Evolutionary conservation across 2,797 vertebrate species (phyloP).

Genomic region (Euphonia xanthogaster): DNA sequence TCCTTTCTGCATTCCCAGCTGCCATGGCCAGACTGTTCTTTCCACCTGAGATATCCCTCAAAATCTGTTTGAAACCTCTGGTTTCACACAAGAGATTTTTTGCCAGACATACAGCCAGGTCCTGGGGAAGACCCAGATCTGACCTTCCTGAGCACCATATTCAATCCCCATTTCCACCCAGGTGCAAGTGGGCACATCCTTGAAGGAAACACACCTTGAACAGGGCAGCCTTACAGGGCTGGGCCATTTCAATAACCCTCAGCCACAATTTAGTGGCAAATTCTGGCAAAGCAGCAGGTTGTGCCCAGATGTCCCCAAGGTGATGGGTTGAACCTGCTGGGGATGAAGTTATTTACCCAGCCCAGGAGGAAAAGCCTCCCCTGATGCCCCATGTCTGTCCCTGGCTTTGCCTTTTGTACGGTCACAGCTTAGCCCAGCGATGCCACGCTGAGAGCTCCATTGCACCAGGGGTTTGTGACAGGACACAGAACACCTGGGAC

Average conservation of each 20-base stretch:
- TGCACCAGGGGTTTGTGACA: background rate
- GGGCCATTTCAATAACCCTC: background rate
- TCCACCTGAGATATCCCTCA: background rate
- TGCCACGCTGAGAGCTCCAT: background rate
- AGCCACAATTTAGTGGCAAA: background rate
- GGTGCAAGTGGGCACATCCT: background rate
- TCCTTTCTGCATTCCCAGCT: background rate
- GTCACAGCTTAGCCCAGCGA: background rate
- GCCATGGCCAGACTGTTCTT: background rate
- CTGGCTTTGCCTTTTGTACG: background rate
- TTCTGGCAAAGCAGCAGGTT: background rate
- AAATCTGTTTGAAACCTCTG: background rate
- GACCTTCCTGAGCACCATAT: background rate
- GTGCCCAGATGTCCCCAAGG: background rate
- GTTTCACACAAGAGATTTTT: background rate
- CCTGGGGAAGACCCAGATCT: background rate
- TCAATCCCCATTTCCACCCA: fast-evolving
- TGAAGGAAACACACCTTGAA: background rate
- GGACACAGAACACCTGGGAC: background rate
- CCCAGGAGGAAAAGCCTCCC: background rate
- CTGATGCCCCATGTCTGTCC: fast-evolving
- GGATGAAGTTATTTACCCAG: background rate
- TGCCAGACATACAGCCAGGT: background rate
- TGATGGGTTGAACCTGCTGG: background rate
- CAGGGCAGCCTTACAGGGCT: background rate